These are phyloP conservation scores for Leuctra nigra DNA, from an alignment of 2,888 invertebrate genomes.

Conservation along the genomic window DNA sequence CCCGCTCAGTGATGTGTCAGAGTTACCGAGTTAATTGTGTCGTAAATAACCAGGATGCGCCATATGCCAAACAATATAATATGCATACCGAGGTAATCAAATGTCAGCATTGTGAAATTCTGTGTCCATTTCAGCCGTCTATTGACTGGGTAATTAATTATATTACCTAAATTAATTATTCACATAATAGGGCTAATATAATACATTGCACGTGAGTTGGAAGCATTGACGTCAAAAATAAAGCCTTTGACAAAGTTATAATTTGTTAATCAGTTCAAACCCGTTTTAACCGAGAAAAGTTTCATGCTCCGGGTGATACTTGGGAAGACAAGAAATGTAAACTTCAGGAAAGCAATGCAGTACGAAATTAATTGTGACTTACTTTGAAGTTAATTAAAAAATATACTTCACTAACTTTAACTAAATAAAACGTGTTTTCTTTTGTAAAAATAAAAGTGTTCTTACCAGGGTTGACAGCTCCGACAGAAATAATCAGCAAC, in stretches of 20 bases:
- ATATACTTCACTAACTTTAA: neutral
- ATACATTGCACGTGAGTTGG: no score
- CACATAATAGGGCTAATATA: no score
- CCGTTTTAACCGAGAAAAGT: neutral
- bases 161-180: no score
- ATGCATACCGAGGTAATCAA: no score
- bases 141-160: no score
- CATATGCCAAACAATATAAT: neutral
- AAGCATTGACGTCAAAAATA: no score
- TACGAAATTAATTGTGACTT: neutral
- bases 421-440: no score
- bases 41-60: conserved; percentile 8
- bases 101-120: no score
- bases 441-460: neutral
- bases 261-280: no score
- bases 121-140: no score
- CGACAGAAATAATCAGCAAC: conserved; percentile 38
- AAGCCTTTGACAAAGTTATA: no score
- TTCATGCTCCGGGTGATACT: neutral
- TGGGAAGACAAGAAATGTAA: neutral
- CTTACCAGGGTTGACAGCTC: conserved; percentile 42
- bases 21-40: conserved; percentile 2
- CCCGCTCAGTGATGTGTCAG: no score
- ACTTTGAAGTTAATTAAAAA: conserved; percentile 9
- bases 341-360: neutral